These are phyloP conservation scores for Campoplex capitator DNA, from an alignment of 2,888 invertebrate genomes.

Conservation along the genomic window DNA sequence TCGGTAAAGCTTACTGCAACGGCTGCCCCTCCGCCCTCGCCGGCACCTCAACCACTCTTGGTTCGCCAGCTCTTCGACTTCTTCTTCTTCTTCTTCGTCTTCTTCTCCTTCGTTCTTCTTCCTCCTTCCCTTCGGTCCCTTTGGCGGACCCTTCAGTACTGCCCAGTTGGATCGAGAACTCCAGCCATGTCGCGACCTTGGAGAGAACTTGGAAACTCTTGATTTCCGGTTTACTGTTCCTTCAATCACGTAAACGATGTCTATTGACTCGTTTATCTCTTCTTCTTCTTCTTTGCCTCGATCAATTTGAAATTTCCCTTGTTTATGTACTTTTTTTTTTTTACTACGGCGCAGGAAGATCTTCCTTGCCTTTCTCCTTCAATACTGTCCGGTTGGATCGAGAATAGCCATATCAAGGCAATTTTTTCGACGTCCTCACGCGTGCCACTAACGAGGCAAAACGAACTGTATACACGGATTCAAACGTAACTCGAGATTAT, in stretches of 20 bases:
- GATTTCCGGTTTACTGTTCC: constrained; percentile 55
- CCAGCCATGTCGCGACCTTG: constrained; percentile 80
- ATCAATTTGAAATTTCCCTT: constrained; percentile 64
- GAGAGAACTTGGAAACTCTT: constrained; percentile 57
- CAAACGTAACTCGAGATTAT: constrained; percentile 1
- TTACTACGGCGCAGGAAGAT: constrained; percentile 19
- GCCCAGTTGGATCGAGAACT: constrained; percentile 81
- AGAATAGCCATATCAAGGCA: constrained; percentile 76
- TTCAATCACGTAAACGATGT: constrained; percentile 32
- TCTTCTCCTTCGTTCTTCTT: constrained; percentile 23
- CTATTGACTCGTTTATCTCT: constrained; percentile 43
- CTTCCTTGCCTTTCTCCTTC: constrained; percentile 64
- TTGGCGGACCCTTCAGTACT: constrained; percentile 75
- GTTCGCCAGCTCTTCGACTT: constrained; percentile 47
- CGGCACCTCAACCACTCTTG: constrained; percentile 55
- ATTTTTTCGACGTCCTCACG: constrained; percentile 20
- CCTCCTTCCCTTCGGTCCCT: constrained; percentile 48
- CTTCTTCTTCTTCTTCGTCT: constrained; percentile 45
- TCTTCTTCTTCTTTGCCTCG: constrained; percentile 65
- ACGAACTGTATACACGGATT: background rate
- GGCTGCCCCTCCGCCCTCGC: constrained; percentile 48
- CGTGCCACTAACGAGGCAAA: background rate
- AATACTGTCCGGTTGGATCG: constrained; percentile 81
- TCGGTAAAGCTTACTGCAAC: constrained; percentile 27
- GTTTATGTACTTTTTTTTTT: constrained; percentile 58